Evolutionary conservation across 2,888 invertebrate species (phyloP).

Genomic region (Cantharis rustica): DNA sequence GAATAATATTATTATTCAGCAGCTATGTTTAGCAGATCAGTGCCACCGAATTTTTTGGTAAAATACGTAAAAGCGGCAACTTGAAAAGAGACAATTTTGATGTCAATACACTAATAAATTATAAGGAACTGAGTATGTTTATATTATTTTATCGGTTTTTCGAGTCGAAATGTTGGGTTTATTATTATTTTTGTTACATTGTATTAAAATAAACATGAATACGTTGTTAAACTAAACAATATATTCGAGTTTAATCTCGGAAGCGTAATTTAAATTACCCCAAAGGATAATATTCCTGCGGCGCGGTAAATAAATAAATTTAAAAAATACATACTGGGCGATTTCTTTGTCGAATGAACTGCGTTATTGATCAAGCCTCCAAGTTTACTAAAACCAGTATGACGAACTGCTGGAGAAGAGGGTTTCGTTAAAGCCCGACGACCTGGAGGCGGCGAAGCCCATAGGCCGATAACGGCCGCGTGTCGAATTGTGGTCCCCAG

Average conservation of each 20-base stretch:
- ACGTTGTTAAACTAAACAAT: background rate
- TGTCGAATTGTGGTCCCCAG: slow-evolving; percentile 40
- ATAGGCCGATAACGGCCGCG: slow-evolving; percentile 46
- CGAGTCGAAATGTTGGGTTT: background rate
- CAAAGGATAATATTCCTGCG: background rate
- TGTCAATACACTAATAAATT: background rate
- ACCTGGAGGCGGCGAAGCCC: slow-evolving; percentile 43
- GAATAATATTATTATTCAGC: background rate
- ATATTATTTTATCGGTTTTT: background rate
- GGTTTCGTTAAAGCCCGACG: slow-evolving; percentile 37
- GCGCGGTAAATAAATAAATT: background rate
- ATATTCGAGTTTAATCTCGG: background rate
- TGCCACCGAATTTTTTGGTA: background rate
- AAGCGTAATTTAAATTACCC: background rate
- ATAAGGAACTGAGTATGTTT: background rate
- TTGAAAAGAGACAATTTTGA: background rate
- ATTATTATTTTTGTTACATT: background rate
- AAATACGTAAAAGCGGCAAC: background rate
- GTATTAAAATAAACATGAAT: background rate
- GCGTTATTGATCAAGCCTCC: slow-evolving; percentile 51
- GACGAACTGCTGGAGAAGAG: slow-evolving; percentile 45
- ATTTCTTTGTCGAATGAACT: slow-evolving; percentile 46
- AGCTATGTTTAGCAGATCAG: background rate
- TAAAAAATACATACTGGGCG: slow-evolving; percentile 37
- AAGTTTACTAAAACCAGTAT: slow-evolving; percentile 47